Conservation (phyloP, 2,888 invertebrate genomes). For the Tineola bisselliella region DNA sequence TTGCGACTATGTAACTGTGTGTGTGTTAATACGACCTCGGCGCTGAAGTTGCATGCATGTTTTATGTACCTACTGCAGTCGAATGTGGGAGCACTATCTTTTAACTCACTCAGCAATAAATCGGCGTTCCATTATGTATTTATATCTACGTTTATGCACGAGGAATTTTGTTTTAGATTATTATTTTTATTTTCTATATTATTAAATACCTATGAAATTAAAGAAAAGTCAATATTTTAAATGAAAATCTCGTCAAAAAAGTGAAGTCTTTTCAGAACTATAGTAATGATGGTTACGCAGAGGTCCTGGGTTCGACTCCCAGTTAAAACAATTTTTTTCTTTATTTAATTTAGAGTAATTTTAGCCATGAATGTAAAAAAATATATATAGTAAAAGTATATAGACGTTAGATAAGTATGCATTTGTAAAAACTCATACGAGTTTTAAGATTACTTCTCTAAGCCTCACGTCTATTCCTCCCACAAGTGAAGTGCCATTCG, state of each 20-base stretch:
- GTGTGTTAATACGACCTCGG: neutral
- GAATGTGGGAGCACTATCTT: constrained; percentile 16
- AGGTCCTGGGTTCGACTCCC: no score
- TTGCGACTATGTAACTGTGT: neutral
- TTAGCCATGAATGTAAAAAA: no score
- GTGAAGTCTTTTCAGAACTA: no score
- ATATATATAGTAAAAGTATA: no score
- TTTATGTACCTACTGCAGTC: constrained; percentile 29
- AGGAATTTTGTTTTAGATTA: neutral
- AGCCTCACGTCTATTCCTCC: neutral
- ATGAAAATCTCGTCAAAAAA: no score
- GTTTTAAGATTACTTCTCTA: neutral
- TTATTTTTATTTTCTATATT: no score
- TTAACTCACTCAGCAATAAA: constrained; percentile 1
- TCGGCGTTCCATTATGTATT: constrained; percentile 2
- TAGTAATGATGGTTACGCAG: no score
- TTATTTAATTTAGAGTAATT: no score
- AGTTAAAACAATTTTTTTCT: no score
- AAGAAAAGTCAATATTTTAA: no score
- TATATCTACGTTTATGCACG: neutral
- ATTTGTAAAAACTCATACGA: neutral
- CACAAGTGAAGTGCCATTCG: constrained; percentile 5
- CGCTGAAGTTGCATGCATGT: constrained; percentile 24
- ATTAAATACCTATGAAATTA: no score
- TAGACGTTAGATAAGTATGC: no score